Percentiles rank a stretch among this genome's conserved stretches.
phyloP scores from a whole-genome alignment of 1,140 invertebrate genomes.

The Wiebesia pumilae region DNA sequence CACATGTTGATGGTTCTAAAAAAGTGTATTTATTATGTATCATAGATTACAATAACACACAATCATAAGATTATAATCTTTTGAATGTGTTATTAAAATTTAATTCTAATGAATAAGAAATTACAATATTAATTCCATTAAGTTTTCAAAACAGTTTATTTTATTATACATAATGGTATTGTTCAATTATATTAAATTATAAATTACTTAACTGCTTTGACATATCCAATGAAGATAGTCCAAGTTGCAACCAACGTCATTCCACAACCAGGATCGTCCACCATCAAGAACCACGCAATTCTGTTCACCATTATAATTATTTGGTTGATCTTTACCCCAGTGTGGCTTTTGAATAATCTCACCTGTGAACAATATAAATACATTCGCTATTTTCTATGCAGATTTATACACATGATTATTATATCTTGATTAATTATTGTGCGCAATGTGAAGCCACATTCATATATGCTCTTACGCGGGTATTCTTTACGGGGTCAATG shows the following conservation, averaged over 20 bases:
- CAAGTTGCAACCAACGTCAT: conserved; percentile 94
- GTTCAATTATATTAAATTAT: too few species aligned
- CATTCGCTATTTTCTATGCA: neutral
- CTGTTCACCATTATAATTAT: conserved; percentile 96
- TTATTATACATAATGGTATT: too few species aligned
- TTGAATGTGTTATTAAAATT: too few species aligned
- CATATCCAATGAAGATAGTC: conserved; percentile 95
- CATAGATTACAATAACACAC: neutral
- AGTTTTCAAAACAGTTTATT: too few species aligned
- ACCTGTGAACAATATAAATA: conserved; percentile 73
- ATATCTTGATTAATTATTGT: neutral
- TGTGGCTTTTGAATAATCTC: conserved; percentile 85
- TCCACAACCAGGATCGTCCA: conserved; percentile 92
- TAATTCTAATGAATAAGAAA: too few species aligned
- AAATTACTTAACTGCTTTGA: conserved; percentile 84
- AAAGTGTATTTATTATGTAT: neutral
- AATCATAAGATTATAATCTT: neutral
- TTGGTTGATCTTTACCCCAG: conserved; percentile 95
- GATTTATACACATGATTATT: neutral
- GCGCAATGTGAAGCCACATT: too few species aligned
- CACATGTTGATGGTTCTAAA: conserved; percentile 86
- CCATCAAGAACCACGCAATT: conserved; percentile 95
- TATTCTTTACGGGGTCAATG: neutral
- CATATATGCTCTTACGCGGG: neutral
- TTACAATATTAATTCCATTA: too few species aligned